Conservation (phyloP, 2,888 invertebrate genomes). For the Dorcus hopei region DNA sequence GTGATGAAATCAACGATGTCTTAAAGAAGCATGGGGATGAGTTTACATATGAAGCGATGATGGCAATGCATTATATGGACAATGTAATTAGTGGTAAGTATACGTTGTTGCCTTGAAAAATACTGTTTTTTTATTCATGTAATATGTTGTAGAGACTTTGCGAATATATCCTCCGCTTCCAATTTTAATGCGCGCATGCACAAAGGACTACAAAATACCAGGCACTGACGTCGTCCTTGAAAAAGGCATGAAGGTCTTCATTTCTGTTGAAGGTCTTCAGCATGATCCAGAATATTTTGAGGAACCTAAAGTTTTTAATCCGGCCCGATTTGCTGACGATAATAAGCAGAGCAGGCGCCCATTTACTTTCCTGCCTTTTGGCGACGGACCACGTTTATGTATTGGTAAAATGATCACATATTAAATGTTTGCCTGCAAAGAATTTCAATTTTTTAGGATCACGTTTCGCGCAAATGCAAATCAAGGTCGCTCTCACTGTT, state of each 20-base stretch:
- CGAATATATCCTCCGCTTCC: conserved; percentile 10
- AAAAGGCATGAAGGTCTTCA: conserved; percentile 4
- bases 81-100: conserved; percentile 43
- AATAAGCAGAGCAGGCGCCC: conserved; percentile 6
- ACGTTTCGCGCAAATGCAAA: conserved; percentile 37
- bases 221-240: conserved; percentile 1
- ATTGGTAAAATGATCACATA: no score
- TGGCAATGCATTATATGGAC: conserved; percentile 50
- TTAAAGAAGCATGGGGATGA: conserved; percentile 37
- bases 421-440: no score
- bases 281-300: conserved; percentile 9
- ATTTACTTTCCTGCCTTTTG: conserved; percentile 9
- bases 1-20: conserved; percentile 42
- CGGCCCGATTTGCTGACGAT: conserved; percentile 8
- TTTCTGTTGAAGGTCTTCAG: conserved; percentile 4
- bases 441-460: conserved; percentile 27
- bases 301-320: conserved; percentile 9
- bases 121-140: not conserved
- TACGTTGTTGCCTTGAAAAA: not conserved
- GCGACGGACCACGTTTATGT: conserved; percentile 12
- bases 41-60: conserved; percentile 47
- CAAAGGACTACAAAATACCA: conserved; percentile 8
- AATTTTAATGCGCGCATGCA: conserved; percentile 1
- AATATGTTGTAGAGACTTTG: conserved; percentile 22
- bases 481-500: conserved; percentile 31